Evolutionary conservation across 2,888 invertebrate genomes (phyloP), one percentile per base, ranked within the genome.

Genomic region (Labia minor): DNA sequence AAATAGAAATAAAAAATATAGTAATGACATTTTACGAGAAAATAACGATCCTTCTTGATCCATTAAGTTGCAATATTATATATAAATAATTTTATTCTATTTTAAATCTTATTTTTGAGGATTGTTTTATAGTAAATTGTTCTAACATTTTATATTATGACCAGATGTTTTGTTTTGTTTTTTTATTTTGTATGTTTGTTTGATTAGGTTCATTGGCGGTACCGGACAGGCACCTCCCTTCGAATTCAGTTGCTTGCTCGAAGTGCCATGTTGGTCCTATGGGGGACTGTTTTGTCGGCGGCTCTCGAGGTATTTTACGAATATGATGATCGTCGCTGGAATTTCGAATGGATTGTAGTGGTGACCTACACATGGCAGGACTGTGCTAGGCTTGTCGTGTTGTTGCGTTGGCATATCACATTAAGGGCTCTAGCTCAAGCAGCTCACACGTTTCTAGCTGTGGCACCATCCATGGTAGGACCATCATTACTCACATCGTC

Each of bases 341-440:
- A 49, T 16, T 49, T 49, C n/a, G 49, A 49, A 14, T 49, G 49
- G 49, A 11, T 16, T 3, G n/a, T 49, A 3, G n/a, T 49, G n/a
- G 49, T 14, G n/a, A 49, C 49, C 49, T 49, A 49, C 49, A 49
- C 49, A 14, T 49, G 49, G 49, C 49, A 49, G n/a, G 49, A 49
- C 16, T 49, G 49, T 4, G n/a, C 49, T 8, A 4, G 49, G 4
- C 49, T 49, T 3, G 2, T 4, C 16, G 2, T 49, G 16, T 3
- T 49, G 49, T 11, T 49, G n/a, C 49, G 49, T 16, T 49, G 49
- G 49, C 49, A 49, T 16, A 16, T 49, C n/a, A 16, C 49, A 14
- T 14, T n/a, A n/a, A 49, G 14, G 49, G 49, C 49, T 49, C 6
- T 49, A 14, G n/a, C 49, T 8, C 49, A 14, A 4, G 49, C n/a